phyloP scores from a whole-genome alignment of 2,888 invertebrate species.

The Quadroppia sp. region DNA sequence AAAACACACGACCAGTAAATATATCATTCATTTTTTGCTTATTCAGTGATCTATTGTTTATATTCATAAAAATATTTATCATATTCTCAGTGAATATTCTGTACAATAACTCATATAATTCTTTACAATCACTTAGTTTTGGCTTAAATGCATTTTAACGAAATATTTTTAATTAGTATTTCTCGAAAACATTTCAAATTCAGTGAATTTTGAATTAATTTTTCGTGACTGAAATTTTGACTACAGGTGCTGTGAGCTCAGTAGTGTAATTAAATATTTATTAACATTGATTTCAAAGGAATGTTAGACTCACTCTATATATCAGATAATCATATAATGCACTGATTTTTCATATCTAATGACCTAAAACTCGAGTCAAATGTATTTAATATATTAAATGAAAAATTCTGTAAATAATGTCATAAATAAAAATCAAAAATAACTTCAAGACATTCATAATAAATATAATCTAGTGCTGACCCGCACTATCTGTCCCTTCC shows the following conservation, averaged over 20 bases:
- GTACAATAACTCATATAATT: no score
- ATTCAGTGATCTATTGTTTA: background rate
- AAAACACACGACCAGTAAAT: conserved; percentile 10
- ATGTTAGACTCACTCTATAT: conserved; percentile 6
- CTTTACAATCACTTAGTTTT: no score
- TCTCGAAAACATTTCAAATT: no score
- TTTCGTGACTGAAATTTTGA: background rate
- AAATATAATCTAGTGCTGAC: background rate
- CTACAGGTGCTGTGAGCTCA: background rate
- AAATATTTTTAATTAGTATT: no score
- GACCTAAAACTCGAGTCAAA: background rate
- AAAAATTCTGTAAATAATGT: conserved; percentile 17
- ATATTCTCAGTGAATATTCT: background rate
- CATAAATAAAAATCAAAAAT: background rate
- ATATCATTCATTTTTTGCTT: background rate
- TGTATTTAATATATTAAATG: background rate
- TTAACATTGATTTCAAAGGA: background rate
- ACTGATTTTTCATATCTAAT: background rate
- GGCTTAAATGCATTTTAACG: no score
- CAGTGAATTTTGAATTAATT: no score
- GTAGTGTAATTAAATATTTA: background rate
- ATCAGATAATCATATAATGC: conserved; percentile 23
- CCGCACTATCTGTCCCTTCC: conserved; percentile 1
- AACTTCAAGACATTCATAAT: background rate
- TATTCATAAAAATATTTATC: background rate